Base-by-base conservation (phyloP, 2,113 vertebrate genomes). In the Dasypus novemcinctus region DNA sequence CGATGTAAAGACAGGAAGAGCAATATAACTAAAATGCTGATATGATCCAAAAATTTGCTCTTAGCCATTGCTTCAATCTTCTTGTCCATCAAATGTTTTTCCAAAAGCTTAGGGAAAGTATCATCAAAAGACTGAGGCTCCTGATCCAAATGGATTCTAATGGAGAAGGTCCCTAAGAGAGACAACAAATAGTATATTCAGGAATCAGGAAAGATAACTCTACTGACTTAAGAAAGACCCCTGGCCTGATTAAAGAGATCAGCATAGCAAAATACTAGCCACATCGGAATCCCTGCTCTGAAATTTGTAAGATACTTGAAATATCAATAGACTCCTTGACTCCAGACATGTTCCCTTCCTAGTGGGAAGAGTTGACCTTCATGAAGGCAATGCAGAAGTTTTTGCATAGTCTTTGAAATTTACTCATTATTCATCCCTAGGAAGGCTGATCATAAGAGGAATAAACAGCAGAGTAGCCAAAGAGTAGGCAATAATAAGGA, bases 221-320 rank as follows among this genome's bases (percentile, higher is more conserved):
- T 52, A 3, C n/a, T 54, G 33, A 5, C 66, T n/a, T 71, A 52
- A 64, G 64, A 78, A 46, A 69, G 69, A 64, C 49, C 68, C 36
- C 72, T 49, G 54, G 64, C 72, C 90, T 64, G 18, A 95, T 80
- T 90, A 63, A 90, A 90, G 81, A 85, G 49, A 36, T 59, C 36
- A 38, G 33, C 43, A 79, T 33, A 41, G 31, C 52, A 54, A 54
- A 54, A 14, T 57, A 54, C 54, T 75, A 68, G 63, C 23, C 46
- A 86, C 38, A 49, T 74, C 72, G 75, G 38, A 85, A 72, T 85
- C 86, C 72, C 54, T 71, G 17, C 23, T 74, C 57, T 74, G 74
- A 90, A 69, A 86, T 49, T 74, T 80, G 54, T 79, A 84, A 68
- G 66, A 25, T 49, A 52, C 59, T 90, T 41, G 31, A 68, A 95